A percentile compares a stretch with the other conserved stretches of the same genome.
Conservation (phyloP, 2,797 vertebrate species). For the Coregonus ussuriensis region DNA sequence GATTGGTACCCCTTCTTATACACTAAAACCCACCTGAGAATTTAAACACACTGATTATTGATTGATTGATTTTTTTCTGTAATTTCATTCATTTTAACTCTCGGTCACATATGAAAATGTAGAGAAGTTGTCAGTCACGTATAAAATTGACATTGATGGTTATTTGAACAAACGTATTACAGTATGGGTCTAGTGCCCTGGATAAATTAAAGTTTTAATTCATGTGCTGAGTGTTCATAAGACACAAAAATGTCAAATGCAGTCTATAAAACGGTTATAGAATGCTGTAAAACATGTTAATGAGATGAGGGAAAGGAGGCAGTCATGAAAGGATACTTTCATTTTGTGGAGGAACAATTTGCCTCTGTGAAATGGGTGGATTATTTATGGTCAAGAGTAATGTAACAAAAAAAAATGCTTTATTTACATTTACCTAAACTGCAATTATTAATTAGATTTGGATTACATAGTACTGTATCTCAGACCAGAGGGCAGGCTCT, state of each 20-base stretch:
- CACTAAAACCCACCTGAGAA: conserved; percentile 92
- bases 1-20: conserved; percentile 95
- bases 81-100: background rate
- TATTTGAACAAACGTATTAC: background rate
- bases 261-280: background rate
- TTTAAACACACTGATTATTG: conserved; percentile 1
- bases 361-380: no score
- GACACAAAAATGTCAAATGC: background rate
- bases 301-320: no score
- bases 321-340: no score
- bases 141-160: background rate
- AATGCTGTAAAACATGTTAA: no score
- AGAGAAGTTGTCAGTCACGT: background rate
- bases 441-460: no score
- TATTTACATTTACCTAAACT: no score
- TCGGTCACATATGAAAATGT: background rate
- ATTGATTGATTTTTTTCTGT: background rate
- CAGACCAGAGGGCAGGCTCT: no score
- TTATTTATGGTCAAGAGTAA: no score
- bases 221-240: background rate
- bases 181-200: background rate
- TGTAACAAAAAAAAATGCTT: no score
- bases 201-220: background rate
- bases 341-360: no score
- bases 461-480: no score